Percentiles rank a stretch among this genome's conserved stretches.
phyloP scores from a whole-genome alignment of 2,113 vertebrate genomes.

The Brachypteracias leptosomus region DNA sequence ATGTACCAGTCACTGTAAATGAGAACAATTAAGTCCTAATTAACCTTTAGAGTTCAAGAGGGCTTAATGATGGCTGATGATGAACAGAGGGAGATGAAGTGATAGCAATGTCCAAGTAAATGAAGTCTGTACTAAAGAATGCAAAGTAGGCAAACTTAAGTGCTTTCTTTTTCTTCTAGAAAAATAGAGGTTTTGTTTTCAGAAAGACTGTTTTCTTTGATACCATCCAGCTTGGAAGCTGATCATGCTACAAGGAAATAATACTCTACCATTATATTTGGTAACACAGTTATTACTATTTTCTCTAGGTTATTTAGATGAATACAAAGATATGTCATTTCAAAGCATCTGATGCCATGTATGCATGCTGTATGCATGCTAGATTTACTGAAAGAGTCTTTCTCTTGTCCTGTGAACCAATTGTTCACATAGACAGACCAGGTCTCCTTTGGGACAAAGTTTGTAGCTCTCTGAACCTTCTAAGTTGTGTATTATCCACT shows the following conservation, averaged over 20 bases:
- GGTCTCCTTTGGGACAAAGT: not conserved
- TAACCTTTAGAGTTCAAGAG: not conserved
- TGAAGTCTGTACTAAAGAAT: not conserved
- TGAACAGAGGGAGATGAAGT: not conserved
- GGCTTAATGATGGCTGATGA: not conserved
- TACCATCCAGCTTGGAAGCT: not conserved
- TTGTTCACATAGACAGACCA: not conserved
- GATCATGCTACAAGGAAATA: not conserved
- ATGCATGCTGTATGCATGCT: not conserved
- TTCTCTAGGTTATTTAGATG: not conserved
- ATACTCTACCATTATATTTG: not conserved
- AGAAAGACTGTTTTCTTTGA: not conserved
- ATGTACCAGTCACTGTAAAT: not conserved
- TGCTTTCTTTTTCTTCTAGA: not conserved
- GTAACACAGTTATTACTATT: not conserved
- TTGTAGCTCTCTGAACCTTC: not conserved
- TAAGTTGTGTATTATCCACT: not conserved
- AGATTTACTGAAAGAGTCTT: not conserved
- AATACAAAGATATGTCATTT: not conserved
- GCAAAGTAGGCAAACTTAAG: not conserved
- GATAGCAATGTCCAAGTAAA: not conserved
- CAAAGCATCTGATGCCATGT: not conserved
- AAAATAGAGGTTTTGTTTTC: not conserved
- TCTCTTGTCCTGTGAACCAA: not conserved
- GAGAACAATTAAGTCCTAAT: conserved; percentile 11